Evolutionary conservation across 2,113 vertebrate species (phyloP).

Genomic region (Heterochromis multidens): DNA sequence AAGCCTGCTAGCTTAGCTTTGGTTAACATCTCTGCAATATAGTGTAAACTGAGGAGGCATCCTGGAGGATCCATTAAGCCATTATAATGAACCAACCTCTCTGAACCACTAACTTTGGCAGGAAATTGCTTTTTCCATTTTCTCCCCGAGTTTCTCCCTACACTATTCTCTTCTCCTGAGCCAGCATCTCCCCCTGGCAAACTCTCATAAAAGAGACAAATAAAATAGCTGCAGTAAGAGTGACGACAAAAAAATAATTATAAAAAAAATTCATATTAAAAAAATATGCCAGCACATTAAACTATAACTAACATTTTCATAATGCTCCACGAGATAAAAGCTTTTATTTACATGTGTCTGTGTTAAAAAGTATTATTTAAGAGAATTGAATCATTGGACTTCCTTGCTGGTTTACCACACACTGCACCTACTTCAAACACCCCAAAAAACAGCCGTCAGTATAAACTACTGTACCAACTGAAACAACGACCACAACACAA

Average conservation of each 20-base stretch:
- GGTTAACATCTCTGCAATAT: conserved; percentile 49
- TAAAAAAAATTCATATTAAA: background rate
- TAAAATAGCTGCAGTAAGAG: conserved; percentile 40
- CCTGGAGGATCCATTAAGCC: conserved; percentile 77
- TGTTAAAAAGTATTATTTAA: background rate
- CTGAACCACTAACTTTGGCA: conserved; percentile 75
- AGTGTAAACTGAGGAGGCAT: conserved; percentile 71
- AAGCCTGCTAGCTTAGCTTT: conserved; percentile 45
- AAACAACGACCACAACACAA: conserved; percentile 42
- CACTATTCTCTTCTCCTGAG: conserved; percentile 45
- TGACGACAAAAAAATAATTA: conserved; percentile 1
- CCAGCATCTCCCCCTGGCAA: conserved; percentile 48
- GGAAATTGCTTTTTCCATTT: conserved; percentile 76
- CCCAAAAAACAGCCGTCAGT: conserved; percentile 11
- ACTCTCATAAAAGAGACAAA: conserved; percentile 57
- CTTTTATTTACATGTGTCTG: background rate
- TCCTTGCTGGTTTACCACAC: background rate
- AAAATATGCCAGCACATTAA: background rate
- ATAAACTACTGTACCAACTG: conserved; percentile 33
- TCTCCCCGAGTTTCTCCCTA: conserved; percentile 53
- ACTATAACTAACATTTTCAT: background rate
- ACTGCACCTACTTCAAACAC: background rate
- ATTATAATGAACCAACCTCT: conserved; percentile 71
- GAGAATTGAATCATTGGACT: background rate
- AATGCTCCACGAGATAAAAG: background rate